Evolutionary conservation across 2,888 invertebrate species (phyloP).

Genomic region (Acleris holmiana): DNA sequence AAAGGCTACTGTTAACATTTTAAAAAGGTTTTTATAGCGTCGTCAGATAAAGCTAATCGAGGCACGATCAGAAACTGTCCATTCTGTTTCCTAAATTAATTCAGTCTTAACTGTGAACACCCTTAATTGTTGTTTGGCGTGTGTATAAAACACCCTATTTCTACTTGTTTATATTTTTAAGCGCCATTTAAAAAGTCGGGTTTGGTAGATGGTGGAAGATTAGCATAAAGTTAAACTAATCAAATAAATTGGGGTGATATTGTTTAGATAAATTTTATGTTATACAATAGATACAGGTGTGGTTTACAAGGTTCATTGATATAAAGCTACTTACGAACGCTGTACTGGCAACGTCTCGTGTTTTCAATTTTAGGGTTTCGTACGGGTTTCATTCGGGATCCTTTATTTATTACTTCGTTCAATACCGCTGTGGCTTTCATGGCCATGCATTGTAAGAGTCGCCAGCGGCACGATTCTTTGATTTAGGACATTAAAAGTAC

Average conservation of each 20-base stretch:
- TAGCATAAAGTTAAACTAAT: conserved; percentile 27
- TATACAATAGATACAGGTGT: conserved; percentile 6
- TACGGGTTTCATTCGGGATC: no score
- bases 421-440: no score
- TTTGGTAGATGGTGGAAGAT: conserved; percentile 22
- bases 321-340: no score
- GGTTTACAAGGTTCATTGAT: background rate
- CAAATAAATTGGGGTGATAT: conserved; percentile 22
- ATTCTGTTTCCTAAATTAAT: conserved; percentile 65
- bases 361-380: no score
- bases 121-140: conserved; percentile 74
- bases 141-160: conserved; percentile 64
- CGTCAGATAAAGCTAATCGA: conserved; percentile 29
- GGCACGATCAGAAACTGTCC: conserved; percentile 37
- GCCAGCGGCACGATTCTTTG: no score
- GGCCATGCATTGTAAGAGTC: no score
- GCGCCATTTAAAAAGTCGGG: conserved; percentile 32
- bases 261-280: conserved; percentile 22
- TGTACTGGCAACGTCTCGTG: no score
- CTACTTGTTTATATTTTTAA: conserved; percentile 54
- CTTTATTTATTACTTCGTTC: no score
- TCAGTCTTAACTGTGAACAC: conserved; percentile 54
- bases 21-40: conserved; percentile 14
- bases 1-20: background rate
- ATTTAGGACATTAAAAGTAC: no score